These are phyloP conservation scores for Podargus strigoides DNA, from an alignment of 2,797 vertebrate genomes.

Conservation along the genomic window DNA sequence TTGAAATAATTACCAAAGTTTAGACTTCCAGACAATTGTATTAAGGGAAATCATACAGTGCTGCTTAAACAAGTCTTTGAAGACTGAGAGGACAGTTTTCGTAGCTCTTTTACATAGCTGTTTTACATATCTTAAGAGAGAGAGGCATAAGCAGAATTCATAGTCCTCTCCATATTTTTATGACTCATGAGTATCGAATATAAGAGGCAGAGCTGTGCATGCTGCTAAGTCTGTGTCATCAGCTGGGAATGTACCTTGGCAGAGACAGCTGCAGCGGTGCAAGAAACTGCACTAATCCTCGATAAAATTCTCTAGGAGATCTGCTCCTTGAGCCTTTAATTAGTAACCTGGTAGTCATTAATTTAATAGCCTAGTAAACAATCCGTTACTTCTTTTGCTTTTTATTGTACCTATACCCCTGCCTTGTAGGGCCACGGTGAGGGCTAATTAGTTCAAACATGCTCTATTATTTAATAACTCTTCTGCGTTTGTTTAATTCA, in stretches of 20 bases:
- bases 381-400: background rate
- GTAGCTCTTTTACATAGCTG: slow-evolving; percentile 13
- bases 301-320: background rate
- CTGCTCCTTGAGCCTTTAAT: slow-evolving; percentile 16
- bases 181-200: slow-evolving; percentile 22
- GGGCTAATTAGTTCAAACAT: background rate
- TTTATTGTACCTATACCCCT: background rate
- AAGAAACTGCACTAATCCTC: slow-evolving; percentile 10
- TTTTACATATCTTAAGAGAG: slow-evolving; percentile 43
- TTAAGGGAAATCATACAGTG: slow-evolving; percentile 42
- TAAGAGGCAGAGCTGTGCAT: slow-evolving; percentile 34
- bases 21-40: slow-evolving; percentile 56
- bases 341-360: slow-evolving; percentile 33
- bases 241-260: slow-evolving; percentile 58
- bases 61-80: slow-evolving; percentile 55
- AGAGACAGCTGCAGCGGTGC: background rate
- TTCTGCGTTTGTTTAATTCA: background rate
- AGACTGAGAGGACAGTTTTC: slow-evolving; percentile 53
- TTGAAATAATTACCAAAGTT: slow-evolving; percentile 63
- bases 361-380: slow-evolving; percentile 44
- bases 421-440: background rate
- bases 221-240: slow-evolving; percentile 38
- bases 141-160: slow-evolving; percentile 55
- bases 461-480: background rate
- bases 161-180: slow-evolving; percentile 49